Evolutionary conservation across 1,140 invertebrate species (phyloP).

Genomic region (Bombus vancouverensis): DNA sequence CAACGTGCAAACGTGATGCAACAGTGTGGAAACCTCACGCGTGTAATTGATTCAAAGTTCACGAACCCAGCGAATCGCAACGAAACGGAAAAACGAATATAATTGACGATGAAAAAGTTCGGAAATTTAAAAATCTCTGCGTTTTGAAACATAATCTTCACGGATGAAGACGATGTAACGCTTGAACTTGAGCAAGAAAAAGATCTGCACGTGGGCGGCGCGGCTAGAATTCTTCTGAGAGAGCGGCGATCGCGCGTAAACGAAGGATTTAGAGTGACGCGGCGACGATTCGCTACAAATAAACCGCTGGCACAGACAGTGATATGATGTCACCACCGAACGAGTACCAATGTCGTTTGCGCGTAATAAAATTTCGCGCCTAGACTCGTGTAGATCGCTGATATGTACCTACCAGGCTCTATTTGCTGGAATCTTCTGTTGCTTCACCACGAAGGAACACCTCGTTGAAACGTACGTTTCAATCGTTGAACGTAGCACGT

Average conservation of each 20-base stretch:
- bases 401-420: background rate
- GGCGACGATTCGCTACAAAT: slow-evolving; percentile 60
- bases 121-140: background rate
- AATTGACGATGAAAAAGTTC: background rate
- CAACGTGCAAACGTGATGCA: background rate
- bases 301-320: slow-evolving; percentile 28
- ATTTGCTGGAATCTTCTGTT: background rate
- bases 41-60: background rate
- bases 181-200: slow-evolving; percentile 6
- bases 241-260: slow-evolving; percentile 33
- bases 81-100: too few species aligned
- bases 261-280: slow-evolving; percentile 66
- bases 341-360: slow-evolving; percentile 71
- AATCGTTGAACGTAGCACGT: background rate
- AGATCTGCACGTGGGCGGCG: background rate
- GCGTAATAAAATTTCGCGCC: slow-evolving; percentile 48
- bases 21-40: background rate
- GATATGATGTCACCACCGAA: slow-evolving; percentile 72
- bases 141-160: slow-evolving; percentile 9
- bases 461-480: background rate
- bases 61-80: too few species aligned
- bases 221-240: slow-evolving; percentile 11
- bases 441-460: too few species aligned
- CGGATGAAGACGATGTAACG: background rate
- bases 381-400: background rate